Evolutionary conservation across 1,140 invertebrate genomes (phyloP), one percentile per base, ranked within the genome.

Genomic region (Colletes latitarsis): DNA sequence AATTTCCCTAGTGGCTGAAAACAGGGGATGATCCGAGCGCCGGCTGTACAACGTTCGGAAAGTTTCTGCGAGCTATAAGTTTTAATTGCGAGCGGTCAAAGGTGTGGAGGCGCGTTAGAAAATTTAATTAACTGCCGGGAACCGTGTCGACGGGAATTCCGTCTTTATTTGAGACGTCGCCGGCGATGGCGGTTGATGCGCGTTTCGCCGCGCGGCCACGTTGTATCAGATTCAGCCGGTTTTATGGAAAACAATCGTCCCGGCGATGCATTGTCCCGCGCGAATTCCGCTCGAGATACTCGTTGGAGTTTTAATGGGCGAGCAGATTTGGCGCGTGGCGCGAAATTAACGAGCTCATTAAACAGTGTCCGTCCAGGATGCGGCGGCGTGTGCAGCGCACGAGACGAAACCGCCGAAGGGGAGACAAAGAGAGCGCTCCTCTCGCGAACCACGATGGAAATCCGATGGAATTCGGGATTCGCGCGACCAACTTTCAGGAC

Each of bases 41-140:
- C 1, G 6, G 21, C 0, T 66, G 52, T 17, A 46, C 41, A 4
- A 0, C 41, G 53, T 77, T 60, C 67, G 30, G 49, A 71, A 81
- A 77, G 64, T 81, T 81, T 62, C 64, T 19, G 19, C 30, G 39
- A n/a, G 74, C 55, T 77, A 69, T 77, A 76, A 81, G 64, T 77
- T 81, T 81, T 81, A 81, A 81, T 81, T 81, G 74, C 79, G 49
- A 60, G n/a, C 79, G 63, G 73, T 81, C 46, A 77, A 81, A 81
- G 49, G 73, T 55, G 66, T 52, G 66, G 52, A 67, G 78, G 52
- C 52, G 66, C 68, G 79, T 69, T 66, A 30, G 79, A 77, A 63
- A 77, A 81, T 81, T 81, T 81, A 76, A 81, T 81, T 81, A 81
- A 81, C 79, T 76, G 72, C 19, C 72, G 64, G 2, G 46, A 12